These are phyloP conservation scores for Colistium nudipinnis DNA, from an alignment of 2,113 vertebrate species.

Conservation along the genomic window DNA sequence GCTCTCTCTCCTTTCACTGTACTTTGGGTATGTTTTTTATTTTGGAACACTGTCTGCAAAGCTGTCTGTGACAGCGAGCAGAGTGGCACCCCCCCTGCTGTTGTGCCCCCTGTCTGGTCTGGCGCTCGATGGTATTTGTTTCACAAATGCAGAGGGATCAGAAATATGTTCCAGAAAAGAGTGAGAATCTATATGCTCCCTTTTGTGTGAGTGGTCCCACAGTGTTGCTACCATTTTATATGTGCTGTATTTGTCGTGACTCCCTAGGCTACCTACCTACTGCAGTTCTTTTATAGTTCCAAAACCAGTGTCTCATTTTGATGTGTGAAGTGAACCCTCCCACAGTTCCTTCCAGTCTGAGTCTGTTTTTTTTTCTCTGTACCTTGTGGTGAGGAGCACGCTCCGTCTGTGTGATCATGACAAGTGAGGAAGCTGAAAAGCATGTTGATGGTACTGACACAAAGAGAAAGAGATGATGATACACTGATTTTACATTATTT, in stretches of 20 bases:
- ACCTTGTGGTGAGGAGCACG: neutral
- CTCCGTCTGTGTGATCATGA: constrained; percentile 30
- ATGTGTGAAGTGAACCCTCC: constrained; percentile 19
- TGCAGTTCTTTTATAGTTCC: neutral
- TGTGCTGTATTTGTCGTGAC: neutral
- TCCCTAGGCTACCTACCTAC: neutral
- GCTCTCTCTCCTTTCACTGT: constrained; percentile 1
- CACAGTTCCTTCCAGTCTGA: constrained; percentile 1
- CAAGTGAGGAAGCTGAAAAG: constrained; percentile 7
- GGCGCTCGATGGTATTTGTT: constrained; percentile 15
- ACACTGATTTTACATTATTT: constrained; percentile 36
- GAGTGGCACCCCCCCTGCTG: constrained; percentile 52
- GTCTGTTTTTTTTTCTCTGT: neutral
- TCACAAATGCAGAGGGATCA: constrained; percentile 17
- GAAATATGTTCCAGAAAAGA: neutral
- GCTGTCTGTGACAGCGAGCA: constrained; percentile 48
- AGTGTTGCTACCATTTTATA: neutral
- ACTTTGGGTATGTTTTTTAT: constrained; percentile 15
- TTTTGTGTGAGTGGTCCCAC: neutral
- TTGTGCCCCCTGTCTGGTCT: constrained; percentile 20
- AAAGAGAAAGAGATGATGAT: neutral
- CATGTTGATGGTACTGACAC: neutral
- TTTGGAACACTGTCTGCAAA: constrained; percentile 51
- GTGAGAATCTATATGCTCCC: neutral
- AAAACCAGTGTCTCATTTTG: neutral